These are phyloP conservation scores for Sisyra terminalis DNA, from an alignment of 2,888 invertebrate species.

Conservation along the genomic window DNA sequence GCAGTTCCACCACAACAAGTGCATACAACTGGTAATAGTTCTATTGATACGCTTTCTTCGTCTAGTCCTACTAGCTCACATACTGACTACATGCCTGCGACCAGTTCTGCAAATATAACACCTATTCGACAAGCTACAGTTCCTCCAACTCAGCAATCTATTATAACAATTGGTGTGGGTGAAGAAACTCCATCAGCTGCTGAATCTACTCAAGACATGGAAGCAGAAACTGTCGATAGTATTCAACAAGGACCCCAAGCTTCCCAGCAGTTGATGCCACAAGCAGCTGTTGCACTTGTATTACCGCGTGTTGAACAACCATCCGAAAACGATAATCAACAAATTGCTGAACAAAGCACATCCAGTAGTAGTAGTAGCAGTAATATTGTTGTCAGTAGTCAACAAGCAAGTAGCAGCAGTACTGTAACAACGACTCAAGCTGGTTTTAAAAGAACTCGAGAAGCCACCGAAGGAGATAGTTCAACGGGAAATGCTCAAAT, in stretches of 20 bases:
- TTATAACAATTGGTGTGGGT: slow-evolving; percentile 8
- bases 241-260: slow-evolving; percentile 17
- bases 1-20: slow-evolving; percentile 37
- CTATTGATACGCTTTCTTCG: slow-evolving; percentile 28
- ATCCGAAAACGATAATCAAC: slow-evolving; percentile 24
- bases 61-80: slow-evolving; percentile 58
- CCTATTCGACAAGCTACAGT: slow-evolving; percentile 48
- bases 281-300: slow-evolving; percentile 52
- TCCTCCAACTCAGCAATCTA: slow-evolving; percentile 32
- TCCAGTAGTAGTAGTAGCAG: slow-evolving; percentile 14
- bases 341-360: slow-evolving; percentile 19
- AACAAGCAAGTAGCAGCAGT: slow-evolving; percentile 38
- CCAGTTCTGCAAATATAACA: slow-evolving; percentile 48
- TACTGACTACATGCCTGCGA: slow-evolving; percentile 75
- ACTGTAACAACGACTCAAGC: slow-evolving; percentile 52
- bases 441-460: slow-evolving; percentile 40
- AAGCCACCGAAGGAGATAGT: slow-evolving; percentile 32
- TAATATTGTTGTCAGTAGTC: slow-evolving; percentile 23
- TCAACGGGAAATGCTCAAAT: slow-evolving; percentile 26
- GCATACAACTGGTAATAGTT: slow-evolving; percentile 25
- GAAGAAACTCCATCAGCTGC: slow-evolving; percentile 19
- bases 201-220: slow-evolving; percentile 36
- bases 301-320: slow-evolving; percentile 54
- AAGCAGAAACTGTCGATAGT: slow-evolving; percentile 27
- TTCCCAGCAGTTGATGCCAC: slow-evolving; percentile 23